A percentile compares a stretch with the other conserved stretches of the same genome.
These are phyloP conservation scores for Siphlonurus alternatus DNA, from an alignment of 2,888 invertebrate species.

Conservation along the genomic window DNA sequence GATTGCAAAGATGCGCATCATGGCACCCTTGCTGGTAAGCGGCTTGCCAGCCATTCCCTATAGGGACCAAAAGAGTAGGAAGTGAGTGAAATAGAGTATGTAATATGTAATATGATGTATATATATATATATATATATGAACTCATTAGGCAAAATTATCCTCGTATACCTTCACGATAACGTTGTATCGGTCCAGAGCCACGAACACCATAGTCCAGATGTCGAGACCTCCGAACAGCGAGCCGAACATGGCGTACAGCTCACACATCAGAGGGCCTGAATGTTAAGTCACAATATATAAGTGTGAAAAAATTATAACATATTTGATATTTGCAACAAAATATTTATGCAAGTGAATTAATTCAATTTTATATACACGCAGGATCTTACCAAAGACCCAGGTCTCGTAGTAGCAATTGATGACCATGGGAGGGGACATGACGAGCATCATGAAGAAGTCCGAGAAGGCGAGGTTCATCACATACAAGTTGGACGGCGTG, in stretches of 20 bases:
- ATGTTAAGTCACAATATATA: too few species aligned
- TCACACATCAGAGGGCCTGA: constrained; percentile 69
- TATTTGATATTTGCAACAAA: constrained; percentile 4
- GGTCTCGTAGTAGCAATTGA: constrained; percentile 64
- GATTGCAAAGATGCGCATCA: constrained; percentile 57
- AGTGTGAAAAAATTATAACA: too few species aligned
- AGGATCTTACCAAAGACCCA: constrained; percentile 36
- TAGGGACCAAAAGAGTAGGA: constrained; percentile 6
- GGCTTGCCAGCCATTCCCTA: constrained; percentile 68
- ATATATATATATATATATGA: background rate
- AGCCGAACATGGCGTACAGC: constrained; percentile 72
- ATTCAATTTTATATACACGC: background rate
- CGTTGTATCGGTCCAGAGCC: constrained; percentile 83
- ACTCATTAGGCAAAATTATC: too few species aligned
- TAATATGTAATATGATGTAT: background rate
- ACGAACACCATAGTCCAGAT: constrained; percentile 94
- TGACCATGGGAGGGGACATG: constrained; percentile 68
- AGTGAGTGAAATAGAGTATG: background rate
- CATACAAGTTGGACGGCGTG: constrained; percentile 79
- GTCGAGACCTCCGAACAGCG: constrained; percentile 74
- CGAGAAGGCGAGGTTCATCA: constrained; percentile 81
- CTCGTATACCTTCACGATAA: constrained; percentile 70
- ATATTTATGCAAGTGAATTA: background rate
- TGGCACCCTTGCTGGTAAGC: constrained; percentile 62
- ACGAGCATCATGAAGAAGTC: constrained; percentile 78